These are phyloP conservation scores for Gadus chalcogrammus DNA, from an alignment of 2,113 vertebrate genomes.

Conservation along the genomic window DNA sequence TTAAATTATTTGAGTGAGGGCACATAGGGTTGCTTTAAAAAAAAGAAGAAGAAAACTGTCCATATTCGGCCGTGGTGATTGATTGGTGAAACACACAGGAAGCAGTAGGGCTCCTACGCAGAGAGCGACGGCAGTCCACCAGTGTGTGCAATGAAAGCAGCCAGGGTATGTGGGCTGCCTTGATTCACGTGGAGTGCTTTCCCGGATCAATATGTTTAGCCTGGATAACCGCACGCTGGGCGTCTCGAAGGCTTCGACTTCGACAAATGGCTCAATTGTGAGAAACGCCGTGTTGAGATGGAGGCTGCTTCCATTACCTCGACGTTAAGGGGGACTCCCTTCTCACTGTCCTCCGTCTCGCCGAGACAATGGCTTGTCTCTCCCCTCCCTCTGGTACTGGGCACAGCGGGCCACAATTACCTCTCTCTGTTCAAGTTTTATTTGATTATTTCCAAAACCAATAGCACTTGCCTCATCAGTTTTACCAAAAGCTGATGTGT, in stretches of 20 bases:
- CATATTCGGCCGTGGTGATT: conserved; percentile 10
- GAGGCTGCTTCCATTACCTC: conserved; percentile 34
- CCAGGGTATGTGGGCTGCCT: conserved; percentile 36
- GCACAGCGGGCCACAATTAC: conserved; percentile 22
- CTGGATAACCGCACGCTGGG: conserved; percentile 47
- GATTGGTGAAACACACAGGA: conserved; percentile 25
- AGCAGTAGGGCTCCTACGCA: conserved; percentile 44
- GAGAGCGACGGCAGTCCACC: conserved; percentile 20
- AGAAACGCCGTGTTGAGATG: conserved; percentile 47
- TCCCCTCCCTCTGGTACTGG: conserved; percentile 15
- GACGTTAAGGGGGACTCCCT: conserved; percentile 25
- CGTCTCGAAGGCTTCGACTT: conserved; percentile 52
- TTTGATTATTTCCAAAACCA: neutral
- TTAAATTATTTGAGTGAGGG: too few relatives aligned
- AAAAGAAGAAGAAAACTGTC: too few relatives aligned
- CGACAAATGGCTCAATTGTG: conserved; percentile 59
- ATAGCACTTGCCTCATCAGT: neutral
- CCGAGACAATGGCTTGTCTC: conserved; percentile 31
- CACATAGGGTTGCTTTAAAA: too few relatives aligned
- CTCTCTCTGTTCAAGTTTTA: conserved; percentile 7
- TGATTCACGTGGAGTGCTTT: conserved; percentile 53
- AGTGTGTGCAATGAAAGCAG: conserved; percentile 37
- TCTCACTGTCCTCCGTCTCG: conserved; percentile 39
- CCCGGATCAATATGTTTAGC: conserved; percentile 62
- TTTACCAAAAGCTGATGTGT: conserved; percentile 8